A percentile compares a stretch with the other conserved stretches of the same genome.
These are phyloP conservation scores for Deroplatys truncata DNA, from an alignment of 2,888 invertebrate species.

Conservation along the genomic window DNA sequence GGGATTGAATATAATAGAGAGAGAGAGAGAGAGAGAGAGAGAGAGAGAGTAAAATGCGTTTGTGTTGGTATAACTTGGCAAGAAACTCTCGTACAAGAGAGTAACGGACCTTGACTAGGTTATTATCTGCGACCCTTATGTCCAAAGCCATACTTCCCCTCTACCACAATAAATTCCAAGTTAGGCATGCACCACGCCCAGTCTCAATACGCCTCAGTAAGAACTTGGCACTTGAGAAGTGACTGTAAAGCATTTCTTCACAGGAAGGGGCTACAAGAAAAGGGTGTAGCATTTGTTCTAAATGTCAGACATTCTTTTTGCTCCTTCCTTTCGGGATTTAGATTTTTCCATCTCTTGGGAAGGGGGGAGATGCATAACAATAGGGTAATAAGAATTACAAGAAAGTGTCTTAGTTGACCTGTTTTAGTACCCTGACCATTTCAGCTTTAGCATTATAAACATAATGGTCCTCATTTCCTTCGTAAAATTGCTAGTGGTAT, in stretches of 20 bases:
- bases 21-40: too few relatives aligned
- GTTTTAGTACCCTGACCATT: background rate
- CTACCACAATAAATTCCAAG: background rate
- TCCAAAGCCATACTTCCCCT: too few relatives aligned
- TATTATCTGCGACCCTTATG: too few relatives aligned
- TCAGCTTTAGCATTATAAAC: background rate
- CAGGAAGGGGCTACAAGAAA: background rate
- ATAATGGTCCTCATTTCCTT: too few relatives aligned
- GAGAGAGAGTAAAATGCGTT: too few relatives aligned
- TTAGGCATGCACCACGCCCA: background rate
- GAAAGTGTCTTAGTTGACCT: background rate
- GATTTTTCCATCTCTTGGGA: background rate
- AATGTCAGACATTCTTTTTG: background rate
- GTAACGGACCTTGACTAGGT: too few relatives aligned
- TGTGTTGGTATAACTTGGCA: too few relatives aligned
- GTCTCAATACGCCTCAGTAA: background rate
- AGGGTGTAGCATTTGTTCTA: background rate
- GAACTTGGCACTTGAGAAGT: background rate
- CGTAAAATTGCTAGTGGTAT: too few relatives aligned
- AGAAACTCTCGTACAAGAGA: too few relatives aligned
- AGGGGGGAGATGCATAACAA: background rate
- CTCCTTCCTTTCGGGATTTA: background rate
- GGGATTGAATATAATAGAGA: too few relatives aligned
- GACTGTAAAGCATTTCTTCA: background rate
- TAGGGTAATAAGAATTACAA: background rate